phyloP scores from a whole-genome alignment of 2,888 invertebrate genomes.

The Heliconius ethilla region DNA sequence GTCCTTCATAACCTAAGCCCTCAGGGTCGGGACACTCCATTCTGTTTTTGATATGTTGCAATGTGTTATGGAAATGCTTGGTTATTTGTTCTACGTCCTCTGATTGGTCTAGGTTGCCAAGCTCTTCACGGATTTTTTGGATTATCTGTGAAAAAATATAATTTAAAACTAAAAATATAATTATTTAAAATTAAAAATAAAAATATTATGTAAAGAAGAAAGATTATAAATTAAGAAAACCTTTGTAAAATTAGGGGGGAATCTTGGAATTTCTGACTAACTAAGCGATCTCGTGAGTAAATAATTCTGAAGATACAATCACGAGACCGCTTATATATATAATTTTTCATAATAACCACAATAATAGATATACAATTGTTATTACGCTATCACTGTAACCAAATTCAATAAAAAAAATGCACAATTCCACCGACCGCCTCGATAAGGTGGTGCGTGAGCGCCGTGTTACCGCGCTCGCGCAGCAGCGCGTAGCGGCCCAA shows the following conservation, averaged over 20 bases:
- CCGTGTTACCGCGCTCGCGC: conserved; percentile 91
- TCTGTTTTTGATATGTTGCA: conserved; percentile 88
- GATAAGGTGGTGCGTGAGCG: conserved; percentile 79
- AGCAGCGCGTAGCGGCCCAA: conserved; percentile 97
- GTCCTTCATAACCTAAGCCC: conserved; percentile 84
- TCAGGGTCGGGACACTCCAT: conserved; percentile 85
- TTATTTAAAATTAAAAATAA: no score
- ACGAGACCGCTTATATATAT: no score
- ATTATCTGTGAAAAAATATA: conserved; percentile 84
- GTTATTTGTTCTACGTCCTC: conserved; percentile 98
- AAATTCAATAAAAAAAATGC: no score
- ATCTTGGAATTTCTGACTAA: no score
- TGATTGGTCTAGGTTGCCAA: conserved; percentile 95
- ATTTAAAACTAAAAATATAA: neutral
- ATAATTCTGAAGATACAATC: no score
- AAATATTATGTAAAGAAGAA: no score
- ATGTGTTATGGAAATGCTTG: conserved; percentile 95
- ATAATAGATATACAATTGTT: no score
- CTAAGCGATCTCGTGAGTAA: no score
- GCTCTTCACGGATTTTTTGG: conserved; percentile 94
- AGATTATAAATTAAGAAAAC: no score
- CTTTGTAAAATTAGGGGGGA: no score
- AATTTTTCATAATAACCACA: no score
- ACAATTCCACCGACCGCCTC: conserved; percentile 71
- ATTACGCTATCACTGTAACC: no score